Evolutionary conservation across 37 sponge, comb jelly and placozoan genomes (phyloP).

Genomic region (Mnemiopsis leidyi): DNA sequence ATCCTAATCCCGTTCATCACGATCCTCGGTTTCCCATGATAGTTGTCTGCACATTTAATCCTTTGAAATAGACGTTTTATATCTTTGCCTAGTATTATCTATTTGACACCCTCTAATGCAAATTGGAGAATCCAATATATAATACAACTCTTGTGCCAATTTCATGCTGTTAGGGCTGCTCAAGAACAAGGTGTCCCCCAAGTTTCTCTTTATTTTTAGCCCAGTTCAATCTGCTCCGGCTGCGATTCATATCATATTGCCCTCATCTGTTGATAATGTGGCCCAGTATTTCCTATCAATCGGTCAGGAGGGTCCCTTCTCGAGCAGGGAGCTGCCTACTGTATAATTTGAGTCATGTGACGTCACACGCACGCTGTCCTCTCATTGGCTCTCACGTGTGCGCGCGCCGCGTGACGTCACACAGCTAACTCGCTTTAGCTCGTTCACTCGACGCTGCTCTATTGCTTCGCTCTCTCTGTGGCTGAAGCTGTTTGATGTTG

Average conservation of each 20-base stretch:
- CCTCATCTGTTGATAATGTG: neutral
- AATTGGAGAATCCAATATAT: too few relatives aligned
- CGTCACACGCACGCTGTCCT: neutral
- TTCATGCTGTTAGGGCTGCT: too few relatives aligned
- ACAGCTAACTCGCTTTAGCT: neutral
- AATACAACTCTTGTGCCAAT: too few relatives aligned
- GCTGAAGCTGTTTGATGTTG: neutral
- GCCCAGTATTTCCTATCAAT: neutral
- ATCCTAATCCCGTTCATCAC: too few relatives aligned
- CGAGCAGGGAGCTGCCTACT: neutral
- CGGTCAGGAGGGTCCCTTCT: neutral
- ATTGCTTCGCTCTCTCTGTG: neutral
- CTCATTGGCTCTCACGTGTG: neutral
- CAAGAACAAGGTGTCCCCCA: too few relatives aligned
- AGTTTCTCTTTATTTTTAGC: neutral
- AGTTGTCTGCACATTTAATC: too few relatives aligned
- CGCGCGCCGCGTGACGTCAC: neutral
- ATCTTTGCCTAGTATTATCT: too few relatives aligned
- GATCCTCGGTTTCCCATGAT: too few relatives aligned
- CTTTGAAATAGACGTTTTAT: too few relatives aligned
- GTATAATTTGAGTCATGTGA: neutral
- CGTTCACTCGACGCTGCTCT: neutral
- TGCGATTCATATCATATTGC: neutral
- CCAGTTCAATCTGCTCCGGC: neutral
- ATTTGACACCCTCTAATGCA: too few relatives aligned